Base-by-base conservation (phyloP, 2,888 invertebrate genomes). In the Helobdella robusta region DNA sequence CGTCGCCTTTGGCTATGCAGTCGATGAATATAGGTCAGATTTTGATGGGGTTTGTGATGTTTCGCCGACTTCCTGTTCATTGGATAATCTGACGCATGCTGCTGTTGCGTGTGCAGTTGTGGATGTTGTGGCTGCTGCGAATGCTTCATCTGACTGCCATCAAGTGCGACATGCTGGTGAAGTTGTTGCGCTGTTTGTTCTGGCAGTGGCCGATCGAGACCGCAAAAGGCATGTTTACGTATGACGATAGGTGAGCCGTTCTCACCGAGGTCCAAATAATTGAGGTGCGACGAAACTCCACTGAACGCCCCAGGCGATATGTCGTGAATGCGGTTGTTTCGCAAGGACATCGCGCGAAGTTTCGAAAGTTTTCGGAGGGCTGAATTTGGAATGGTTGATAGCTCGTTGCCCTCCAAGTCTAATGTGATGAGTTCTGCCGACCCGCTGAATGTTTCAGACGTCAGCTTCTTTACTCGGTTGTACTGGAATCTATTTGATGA, bases 351-450 rank as follows among this genome's bases (percentile, higher is more conserved):
- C 15, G 56, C 36, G 20, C 62, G 60, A 15, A 69, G 67, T 32
- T 46, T 40, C 6, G 30, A 35, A n/a, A 69, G 59, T n/a, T 32
- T 52, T 23, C 48, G 50, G 8, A 69, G 48, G 25, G 67, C 67
- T 4, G 32, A 34, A 6, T 60, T 64, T 0, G 69, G 69, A 18
- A 69, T 63, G 36, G 36, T 30, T 5, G 50, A 62, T 28, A 69
- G 30, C 50, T 67, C 67, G 59, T 69, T 69, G 5, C 69, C 69
- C 23, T 66, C 50, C 2, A 69, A 61, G 40, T 69, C 69, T 44
- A 69, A 62, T 11, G 59, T 50, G 23, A 61, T 30, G 46, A 68
- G 62, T 8, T 52, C 63, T 5, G 50, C 36, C 2, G 63, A 52
- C 15, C 52, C 64, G 4, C 18, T 30, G 59, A 69, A 69, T 4